Evolutionary conservation across 2,888 invertebrate species (phyloP).

Genomic region (Thumatha senex): DNA sequence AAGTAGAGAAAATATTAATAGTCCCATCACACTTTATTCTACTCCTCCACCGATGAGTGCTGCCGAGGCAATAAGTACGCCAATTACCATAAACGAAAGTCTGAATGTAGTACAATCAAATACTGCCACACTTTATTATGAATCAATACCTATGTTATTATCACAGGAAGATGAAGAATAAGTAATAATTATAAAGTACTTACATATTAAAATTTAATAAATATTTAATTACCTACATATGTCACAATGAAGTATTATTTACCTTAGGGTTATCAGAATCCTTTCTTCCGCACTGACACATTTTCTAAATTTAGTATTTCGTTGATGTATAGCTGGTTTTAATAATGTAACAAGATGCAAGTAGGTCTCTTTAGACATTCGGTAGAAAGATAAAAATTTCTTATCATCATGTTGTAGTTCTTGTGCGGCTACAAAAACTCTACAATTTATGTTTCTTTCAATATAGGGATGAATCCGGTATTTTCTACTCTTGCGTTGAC

Average conservation of each 20-base stretch:
- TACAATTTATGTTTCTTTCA: slow-evolving; percentile 10
- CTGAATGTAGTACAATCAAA: slow-evolving; percentile 17
- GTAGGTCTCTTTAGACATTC: slow-evolving; percentile 6
- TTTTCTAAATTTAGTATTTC: slow-evolving; percentile 17
- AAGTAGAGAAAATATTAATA: no score
- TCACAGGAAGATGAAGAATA: slow-evolving; percentile 8
- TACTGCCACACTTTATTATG: slow-evolving; percentile 20
- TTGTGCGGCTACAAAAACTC: slow-evolving; percentile 11
- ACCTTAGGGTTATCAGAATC: slow-evolving; percentile 11
- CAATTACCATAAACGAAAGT: slow-evolving; percentile 13
- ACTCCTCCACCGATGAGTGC: no score
- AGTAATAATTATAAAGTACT: slow-evolving; percentile 9
- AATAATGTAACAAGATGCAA: no score
- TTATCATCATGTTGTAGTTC: slow-evolving; percentile 8
- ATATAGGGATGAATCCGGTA: slow-evolving; percentile 13
- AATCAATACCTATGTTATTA: slow-evolving; percentile 15
- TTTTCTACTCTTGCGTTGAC: slow-evolving; percentile 8
- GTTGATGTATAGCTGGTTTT: slow-evolving; percentile 14
- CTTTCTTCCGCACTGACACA: slow-evolving; percentile 15
- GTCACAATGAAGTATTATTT: slow-evolving; percentile 6
- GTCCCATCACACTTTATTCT: no score
- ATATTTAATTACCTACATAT: slow-evolving; percentile 10
- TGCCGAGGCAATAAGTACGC: no score
- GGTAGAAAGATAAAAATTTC: slow-evolving; percentile 8
- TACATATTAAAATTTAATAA: slow-evolving; percentile 15